Evolutionary conservation across 2,113 vertebrate species (phyloP).

Genomic region (Oophaga pumilio): DNA sequence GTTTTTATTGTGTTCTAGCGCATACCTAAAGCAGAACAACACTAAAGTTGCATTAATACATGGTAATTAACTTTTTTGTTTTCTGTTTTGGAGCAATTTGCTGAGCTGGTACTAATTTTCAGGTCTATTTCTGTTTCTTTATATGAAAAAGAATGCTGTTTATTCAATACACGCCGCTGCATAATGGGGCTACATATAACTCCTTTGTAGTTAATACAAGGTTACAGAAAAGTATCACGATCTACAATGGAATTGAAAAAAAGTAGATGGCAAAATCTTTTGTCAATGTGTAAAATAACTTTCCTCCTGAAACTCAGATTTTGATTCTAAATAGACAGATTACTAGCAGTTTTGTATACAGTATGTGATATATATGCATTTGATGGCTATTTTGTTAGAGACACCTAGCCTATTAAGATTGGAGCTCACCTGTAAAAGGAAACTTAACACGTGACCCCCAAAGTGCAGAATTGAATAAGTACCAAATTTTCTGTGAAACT

Average conservation of each 20-base stretch:
- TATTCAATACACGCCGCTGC: background rate
- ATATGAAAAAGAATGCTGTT: background rate
- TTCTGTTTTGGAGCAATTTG: conserved; percentile 72
- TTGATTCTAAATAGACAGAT: too few species aligned
- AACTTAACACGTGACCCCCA: too few species aligned
- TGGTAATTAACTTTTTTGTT: conserved; percentile 77
- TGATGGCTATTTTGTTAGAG: too few species aligned
- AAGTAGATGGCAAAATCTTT: background rate
- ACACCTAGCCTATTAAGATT: too few species aligned
- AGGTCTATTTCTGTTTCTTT: background rate
- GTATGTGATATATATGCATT: background rate
- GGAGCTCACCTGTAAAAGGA: too few species aligned
- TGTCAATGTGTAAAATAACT: background rate
- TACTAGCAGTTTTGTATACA: too few species aligned
- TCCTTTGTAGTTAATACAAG: background rate
- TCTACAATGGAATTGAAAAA: background rate
- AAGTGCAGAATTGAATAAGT: too few species aligned
- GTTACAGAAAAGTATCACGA: background rate
- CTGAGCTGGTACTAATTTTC: conserved; percentile 72
- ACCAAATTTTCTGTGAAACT: too few species aligned
- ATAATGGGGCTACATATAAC: background rate
- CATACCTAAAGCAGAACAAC: conserved; percentile 71
- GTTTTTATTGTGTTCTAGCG: conserved; percentile 76
- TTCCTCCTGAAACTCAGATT: too few species aligned
- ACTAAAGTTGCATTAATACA: conserved; percentile 76